Percentiles rank a stretch among this genome's conserved stretches.
Conservation (phyloP, 1,140 invertebrate genomes). For the Macrostomum lignano region DNA sequence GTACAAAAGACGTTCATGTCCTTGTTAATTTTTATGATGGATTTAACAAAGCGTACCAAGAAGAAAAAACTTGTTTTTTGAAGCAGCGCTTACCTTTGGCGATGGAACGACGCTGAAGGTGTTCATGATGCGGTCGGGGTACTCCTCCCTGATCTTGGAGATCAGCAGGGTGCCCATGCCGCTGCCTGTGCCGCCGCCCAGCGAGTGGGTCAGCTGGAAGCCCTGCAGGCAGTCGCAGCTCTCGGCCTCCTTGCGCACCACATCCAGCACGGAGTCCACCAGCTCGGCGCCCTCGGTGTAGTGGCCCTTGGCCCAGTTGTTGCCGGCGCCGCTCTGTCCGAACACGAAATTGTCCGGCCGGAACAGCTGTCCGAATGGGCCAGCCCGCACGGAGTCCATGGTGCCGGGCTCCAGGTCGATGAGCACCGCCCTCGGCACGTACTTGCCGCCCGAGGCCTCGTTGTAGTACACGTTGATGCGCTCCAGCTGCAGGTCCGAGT, state of each 20-base stretch:
- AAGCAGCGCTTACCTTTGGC: slow-evolving; percentile 17
- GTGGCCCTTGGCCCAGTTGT: slow-evolving; percentile 5
- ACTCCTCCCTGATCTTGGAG: slow-evolving; percentile 7
- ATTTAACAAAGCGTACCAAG: no score
- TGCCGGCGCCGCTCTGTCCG: not conserved
- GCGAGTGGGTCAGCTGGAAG: slow-evolving; percentile 8
- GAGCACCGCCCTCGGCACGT: slow-evolving; percentile 37
- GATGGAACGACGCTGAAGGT: slow-evolving; percentile 29
- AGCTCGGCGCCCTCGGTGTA: slow-evolving; percentile 10
- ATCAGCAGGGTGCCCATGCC: slow-evolving; percentile 2
- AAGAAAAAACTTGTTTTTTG: slow-evolving; percentile 1
- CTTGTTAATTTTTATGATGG: no score
- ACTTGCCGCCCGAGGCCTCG: slow-evolving; percentile 38
- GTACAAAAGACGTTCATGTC: no score
- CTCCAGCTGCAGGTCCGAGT: slow-evolving; percentile 53
- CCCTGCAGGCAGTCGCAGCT: slow-evolving; percentile 7
- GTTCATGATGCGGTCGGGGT: slow-evolving; percentile 27
- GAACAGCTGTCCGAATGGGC: slow-evolving; percentile 56
- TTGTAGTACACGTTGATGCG: slow-evolving; percentile 68
- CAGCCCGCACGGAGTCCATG: slow-evolving; percentile 59
- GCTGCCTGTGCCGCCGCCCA: not conserved
- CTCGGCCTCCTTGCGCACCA: slow-evolving; percentile 41
- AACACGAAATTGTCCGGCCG: slow-evolving; percentile 45
- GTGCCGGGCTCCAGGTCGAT: slow-evolving; percentile 62
- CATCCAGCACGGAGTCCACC: slow-evolving; percentile 14